Conservation (phyloP, 1,140 invertebrate genomes). For the Heliconius hewitsoni region DNA sequence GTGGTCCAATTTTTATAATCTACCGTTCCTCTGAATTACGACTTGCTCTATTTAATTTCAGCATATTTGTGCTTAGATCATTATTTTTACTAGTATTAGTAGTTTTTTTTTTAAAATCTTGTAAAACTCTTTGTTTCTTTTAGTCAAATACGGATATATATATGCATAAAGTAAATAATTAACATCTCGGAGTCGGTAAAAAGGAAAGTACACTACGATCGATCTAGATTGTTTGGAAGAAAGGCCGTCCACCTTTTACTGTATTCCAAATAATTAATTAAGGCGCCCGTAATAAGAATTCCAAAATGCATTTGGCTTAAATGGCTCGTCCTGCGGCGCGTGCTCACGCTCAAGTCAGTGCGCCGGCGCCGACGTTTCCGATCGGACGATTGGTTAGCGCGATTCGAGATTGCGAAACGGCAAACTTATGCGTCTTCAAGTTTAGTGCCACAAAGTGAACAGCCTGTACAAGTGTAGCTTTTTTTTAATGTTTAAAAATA, state of each 20-base stretch:
- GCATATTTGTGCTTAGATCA: not conserved
- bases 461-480: conserved; percentile 26
- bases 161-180: not conserved
- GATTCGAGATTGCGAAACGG: conserved; percentile 47
- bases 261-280: conserved; percentile 60
- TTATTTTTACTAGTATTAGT: not conserved
- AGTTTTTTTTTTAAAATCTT: not conserved
- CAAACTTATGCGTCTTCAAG: conserved; percentile 32
- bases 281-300: conserved; percentile 54
- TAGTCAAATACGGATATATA: not conserved
- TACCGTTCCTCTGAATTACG: not conserved
- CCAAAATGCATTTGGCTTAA: conserved; percentile 59
- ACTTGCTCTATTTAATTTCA: not conserved
- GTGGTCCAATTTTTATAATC: not conserved
- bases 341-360: conserved; percentile 53
- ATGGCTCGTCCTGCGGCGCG: conserved; percentile 58
- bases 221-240: conserved; percentile 40
- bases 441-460: conserved; percentile 34
- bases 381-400: conserved; percentile 57
- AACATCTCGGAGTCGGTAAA: not conserved
- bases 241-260: conserved; percentile 53
- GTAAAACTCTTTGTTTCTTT: not conserved
- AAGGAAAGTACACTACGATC: not conserved
- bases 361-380: conserved; percentile 61
- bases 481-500: not conserved